phyloP scores from a whole-genome alignment of 1,140 invertebrate species.

The Drosophila micromelanica region DNA sequence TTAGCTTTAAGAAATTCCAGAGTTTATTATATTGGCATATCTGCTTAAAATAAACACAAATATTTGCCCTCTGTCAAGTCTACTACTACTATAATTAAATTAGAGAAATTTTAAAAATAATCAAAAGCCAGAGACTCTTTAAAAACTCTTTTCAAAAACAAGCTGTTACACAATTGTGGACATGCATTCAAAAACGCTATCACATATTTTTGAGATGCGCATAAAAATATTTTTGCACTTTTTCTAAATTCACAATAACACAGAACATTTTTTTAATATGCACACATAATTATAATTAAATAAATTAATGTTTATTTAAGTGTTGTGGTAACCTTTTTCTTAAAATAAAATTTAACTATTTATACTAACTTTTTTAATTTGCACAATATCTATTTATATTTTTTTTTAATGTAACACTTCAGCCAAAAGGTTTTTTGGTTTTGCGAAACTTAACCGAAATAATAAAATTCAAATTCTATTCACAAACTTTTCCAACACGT shows the following conservation, averaged over 20 bases:
- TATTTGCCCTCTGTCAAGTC: not conserved
- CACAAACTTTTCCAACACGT: constrained; percentile 28
- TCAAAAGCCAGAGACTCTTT: too few species aligned
- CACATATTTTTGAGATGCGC: not conserved
- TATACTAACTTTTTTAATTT: constrained; percentile 55
- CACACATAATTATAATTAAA: not conserved
- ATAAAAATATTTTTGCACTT: not conserved
- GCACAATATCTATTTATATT: constrained; percentile 52
- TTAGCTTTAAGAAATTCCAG: not conserved
- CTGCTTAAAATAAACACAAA: too few species aligned
- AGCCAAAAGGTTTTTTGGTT: constrained; percentile 29
- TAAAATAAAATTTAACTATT: not conserved
- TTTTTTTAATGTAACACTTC: constrained; percentile 30
- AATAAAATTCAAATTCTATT: constrained; percentile 8
- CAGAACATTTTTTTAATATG: not conserved
- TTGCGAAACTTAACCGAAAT: constrained; percentile 10
- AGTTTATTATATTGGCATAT: not conserved
- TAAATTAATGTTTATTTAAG: not conserved
- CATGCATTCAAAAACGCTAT: not conserved
- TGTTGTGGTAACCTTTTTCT: not conserved
- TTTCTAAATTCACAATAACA: not conserved
- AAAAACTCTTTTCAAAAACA: not conserved
- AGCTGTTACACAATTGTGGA: not conserved
- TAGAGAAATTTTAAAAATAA: not conserved
- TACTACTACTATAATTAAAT: not conserved